These are phyloP conservation scores for Beroe forskalii DNA, from an alignment of 37 sponge, comb jelly and placozoan species.

Conservation along the genomic window DNA sequence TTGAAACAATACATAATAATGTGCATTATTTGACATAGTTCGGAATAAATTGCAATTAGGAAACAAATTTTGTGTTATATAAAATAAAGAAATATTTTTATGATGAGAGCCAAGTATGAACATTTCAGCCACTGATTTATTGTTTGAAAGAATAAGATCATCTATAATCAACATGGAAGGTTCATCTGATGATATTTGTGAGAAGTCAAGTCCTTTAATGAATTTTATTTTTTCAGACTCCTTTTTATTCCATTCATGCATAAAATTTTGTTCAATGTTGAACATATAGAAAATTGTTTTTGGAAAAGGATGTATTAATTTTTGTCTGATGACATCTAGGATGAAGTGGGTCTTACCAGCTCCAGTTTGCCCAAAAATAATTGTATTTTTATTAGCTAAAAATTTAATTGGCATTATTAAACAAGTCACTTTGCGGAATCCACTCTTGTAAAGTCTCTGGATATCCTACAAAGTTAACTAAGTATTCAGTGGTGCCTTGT, in stretches of 20 bases:
- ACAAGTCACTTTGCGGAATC: neutral
- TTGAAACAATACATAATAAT: too few species aligned
- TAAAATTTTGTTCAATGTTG: neutral
- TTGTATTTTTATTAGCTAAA: too few species aligned
- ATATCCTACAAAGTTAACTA: constrained; percentile 24
- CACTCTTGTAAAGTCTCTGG: neutral
- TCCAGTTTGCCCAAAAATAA: too few species aligned
- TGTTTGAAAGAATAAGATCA: neutral
- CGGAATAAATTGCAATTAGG: neutral
- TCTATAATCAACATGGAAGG: too few species aligned
- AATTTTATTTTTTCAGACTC: neutral
- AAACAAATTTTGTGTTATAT: constrained; percentile 27
- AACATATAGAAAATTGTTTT: constrained; percentile 19
- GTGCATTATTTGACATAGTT: neutral
- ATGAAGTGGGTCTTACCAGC: constrained; percentile 49
- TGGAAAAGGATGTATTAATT: neutral
- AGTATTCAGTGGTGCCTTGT: neutral
- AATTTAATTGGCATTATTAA: constrained; percentile 42
- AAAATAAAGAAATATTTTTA: neutral
- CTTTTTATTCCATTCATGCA: neutral
- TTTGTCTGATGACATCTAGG: neutral
- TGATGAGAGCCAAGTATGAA: constrained; percentile 13
- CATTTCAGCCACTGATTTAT: too few species aligned
- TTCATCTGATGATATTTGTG: neutral
- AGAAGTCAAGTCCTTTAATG: constrained; percentile 5